These are phyloP conservation scores for Pocillopora verrucosa DNA, from an alignment of 64 coral and sea anemone species.

Conservation along the genomic window DNA sequence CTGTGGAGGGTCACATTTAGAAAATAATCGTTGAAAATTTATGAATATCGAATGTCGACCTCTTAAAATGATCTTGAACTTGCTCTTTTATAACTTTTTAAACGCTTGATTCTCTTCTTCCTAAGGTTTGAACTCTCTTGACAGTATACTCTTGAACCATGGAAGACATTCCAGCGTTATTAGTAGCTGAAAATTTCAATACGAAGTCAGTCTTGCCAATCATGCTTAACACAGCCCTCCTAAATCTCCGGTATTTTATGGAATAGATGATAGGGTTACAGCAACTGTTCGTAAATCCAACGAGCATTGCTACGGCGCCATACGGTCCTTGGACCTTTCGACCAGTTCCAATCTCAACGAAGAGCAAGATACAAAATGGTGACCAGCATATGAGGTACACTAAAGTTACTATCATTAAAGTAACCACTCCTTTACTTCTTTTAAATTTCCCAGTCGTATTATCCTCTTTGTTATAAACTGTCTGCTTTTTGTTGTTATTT, in stretches of 20 bases:
- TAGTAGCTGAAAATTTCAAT: too few species aligned
- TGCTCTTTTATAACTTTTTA: too few species aligned
- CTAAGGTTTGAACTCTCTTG: too few species aligned
- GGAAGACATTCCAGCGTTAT: too few species aligned
- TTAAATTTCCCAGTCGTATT: background rate
- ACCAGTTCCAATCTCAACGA: slow-evolving; percentile 57
- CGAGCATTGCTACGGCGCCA: slow-evolving; percentile 53
- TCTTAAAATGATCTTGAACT: too few species aligned
- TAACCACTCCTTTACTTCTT: slow-evolving; percentile 48
- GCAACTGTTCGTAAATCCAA: slow-evolving; percentile 68
- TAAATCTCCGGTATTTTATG: slow-evolving; percentile 65
- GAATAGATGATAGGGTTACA: slow-evolving; percentile 77
- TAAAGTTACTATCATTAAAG: slow-evolving; percentile 54
- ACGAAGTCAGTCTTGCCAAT: background rate
- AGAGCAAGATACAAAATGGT: slow-evolving; percentile 76
- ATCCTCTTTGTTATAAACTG: too few species aligned
- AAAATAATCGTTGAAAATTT: too few species aligned
- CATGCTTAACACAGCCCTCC: slow-evolving; percentile 30
- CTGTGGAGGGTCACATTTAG: too few species aligned
- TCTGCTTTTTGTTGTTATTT: too few species aligned
- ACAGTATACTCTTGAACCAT: too few species aligned
- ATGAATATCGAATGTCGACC: too few species aligned
- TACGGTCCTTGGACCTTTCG: slow-evolving; percentile 30
- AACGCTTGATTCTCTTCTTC: too few species aligned
- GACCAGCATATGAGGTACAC: slow-evolving; percentile 74